Percentiles rank a stretch among this genome's conserved stretches.
Evolutionary conservation across 2,888 invertebrate species (phyloP).

Genomic region (Drosophila differens): DNA sequence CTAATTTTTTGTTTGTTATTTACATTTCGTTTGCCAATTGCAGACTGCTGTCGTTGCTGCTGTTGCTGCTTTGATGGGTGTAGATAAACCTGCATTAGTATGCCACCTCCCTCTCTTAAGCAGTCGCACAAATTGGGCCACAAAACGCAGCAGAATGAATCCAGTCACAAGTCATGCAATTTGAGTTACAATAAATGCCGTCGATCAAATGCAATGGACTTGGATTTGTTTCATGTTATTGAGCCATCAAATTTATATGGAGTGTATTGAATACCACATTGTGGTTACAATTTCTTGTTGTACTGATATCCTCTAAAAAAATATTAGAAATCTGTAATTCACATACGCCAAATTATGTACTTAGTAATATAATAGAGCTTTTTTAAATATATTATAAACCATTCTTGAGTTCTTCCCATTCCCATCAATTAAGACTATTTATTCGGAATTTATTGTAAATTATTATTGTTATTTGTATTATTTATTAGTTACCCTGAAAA

Average conservation of each 20-base stretch:
- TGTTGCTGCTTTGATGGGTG: constrained; percentile 10
- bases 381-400: neutral
- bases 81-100: neutral
- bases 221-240: neutral
- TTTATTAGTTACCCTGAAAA: constrained; percentile 1
- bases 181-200: constrained; percentile 6
- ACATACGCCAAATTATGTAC: neutral
- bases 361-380: neutral
- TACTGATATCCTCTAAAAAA: neutral
- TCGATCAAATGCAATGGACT: constrained; percentile 1
- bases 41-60: constrained; percentile 22
- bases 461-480: constrained; percentile 35
- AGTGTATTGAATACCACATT: neutral
- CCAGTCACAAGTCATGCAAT: constrained; percentile 19
- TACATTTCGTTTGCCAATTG: constrained; percentile 56
- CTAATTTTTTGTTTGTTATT: constrained; percentile 67
- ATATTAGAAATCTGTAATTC: neutral
- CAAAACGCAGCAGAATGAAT: constrained; percentile 22
- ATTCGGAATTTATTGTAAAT: constrained; percentile 10
- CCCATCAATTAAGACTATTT: neutral
- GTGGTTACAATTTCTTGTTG: neutral
- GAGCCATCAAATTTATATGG: neutral
- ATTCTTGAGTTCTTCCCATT: too few relatives aligned
- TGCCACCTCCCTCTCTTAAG: constrained; percentile 10
- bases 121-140: constrained; percentile 20